Conservation (phyloP, 2,888 invertebrate genomes). For the Spilosoma lubricipeda region DNA sequence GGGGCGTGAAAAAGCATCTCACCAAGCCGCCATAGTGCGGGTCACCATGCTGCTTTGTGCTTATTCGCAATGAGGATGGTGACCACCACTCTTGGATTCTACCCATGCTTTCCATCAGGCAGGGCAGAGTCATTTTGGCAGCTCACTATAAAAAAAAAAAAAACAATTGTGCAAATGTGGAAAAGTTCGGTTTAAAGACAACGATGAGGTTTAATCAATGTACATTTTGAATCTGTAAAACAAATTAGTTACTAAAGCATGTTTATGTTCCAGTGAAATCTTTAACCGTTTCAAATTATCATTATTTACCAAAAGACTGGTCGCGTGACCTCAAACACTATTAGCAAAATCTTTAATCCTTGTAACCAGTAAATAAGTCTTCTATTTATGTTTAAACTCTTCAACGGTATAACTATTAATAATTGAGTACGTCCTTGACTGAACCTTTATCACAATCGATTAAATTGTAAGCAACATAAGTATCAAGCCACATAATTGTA, state of each 20-base stretch:
- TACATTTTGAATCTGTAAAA: neutral
- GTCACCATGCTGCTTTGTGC: too few species aligned
- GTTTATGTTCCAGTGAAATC: neutral
- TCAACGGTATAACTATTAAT: neutral
- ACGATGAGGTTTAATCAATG: neutral
- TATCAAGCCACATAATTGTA: neutral
- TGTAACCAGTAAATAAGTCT: neutral
- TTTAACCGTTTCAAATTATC: neutral
- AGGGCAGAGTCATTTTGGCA: too few species aligned
- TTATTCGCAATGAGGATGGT: too few species aligned
- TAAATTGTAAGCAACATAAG: neutral
- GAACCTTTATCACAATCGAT: conserved; percentile 5
- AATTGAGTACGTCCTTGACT: conserved; percentile 1
- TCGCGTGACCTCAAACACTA: neutral
- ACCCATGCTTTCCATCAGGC: too few species aligned
- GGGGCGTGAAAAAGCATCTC: too few species aligned
- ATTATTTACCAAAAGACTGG: neutral
- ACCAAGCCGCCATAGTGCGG: too few species aligned
- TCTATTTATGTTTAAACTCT: neutral
- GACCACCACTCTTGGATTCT: too few species aligned
- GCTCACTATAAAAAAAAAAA: too few species aligned
- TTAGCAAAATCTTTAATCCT: neutral
- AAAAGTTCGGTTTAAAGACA: too few species aligned
- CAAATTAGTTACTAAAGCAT: neutral
- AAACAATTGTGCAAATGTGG: too few species aligned